Evolutionary conservation across 2,797 vertebrate genomes (phyloP).

Genomic region (Setipinna tenuifilis): DNA sequence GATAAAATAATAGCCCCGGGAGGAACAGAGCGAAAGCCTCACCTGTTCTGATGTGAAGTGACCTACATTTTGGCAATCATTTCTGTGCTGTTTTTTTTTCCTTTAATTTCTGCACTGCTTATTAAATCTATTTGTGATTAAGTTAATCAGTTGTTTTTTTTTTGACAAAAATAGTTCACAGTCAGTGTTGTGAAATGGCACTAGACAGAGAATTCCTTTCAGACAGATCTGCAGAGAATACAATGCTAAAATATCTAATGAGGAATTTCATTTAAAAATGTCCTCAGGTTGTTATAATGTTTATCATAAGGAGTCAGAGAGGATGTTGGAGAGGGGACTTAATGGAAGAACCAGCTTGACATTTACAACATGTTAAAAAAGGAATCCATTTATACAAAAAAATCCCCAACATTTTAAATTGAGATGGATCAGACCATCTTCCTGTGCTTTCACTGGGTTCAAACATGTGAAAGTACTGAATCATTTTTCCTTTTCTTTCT

Average conservation of each 20-base stretch:
- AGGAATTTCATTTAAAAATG: too few species aligned
- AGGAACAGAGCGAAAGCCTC: conserved; percentile 4
- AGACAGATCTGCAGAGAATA: neutral
- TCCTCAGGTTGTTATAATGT: neutral
- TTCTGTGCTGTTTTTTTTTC: neutral
- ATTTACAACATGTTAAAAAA: neutral
- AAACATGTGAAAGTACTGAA: neutral
- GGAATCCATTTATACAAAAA: neutral
- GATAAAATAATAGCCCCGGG: neutral
- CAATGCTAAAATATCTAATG: neutral
- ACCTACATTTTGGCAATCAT: conserved; percentile 16
- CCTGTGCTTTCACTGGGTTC: neutral
- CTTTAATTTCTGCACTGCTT: neutral
- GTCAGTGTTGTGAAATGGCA: neutral
- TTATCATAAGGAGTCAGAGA: neutral
- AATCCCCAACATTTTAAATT: neutral
- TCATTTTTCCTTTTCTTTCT: neutral
- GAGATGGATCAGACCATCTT: neutral
- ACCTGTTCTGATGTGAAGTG: neutral
- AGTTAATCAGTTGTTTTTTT: neutral
- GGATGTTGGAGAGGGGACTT: neutral
- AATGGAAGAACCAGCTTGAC: neutral
- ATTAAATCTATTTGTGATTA: neutral
- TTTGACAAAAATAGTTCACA: neutral
- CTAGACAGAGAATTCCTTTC: neutral